Conservation (phyloP, 2,797 vertebrate species). For the Falco biarmicus region DNA sequence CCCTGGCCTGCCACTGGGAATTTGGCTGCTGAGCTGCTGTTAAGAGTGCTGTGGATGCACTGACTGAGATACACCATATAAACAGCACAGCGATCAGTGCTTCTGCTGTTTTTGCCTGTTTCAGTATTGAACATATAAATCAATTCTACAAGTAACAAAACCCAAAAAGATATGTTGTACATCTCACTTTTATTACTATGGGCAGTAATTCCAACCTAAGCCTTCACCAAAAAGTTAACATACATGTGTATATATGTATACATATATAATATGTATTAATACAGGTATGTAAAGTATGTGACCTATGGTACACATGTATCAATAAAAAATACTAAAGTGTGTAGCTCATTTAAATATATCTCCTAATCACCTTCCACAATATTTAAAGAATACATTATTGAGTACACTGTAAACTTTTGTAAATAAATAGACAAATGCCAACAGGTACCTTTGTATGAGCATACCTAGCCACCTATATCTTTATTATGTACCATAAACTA, state of each 20-base stretch:
- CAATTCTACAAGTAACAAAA: neutral
- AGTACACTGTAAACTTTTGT: neutral
- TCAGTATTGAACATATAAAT: neutral
- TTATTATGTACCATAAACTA: neutral
- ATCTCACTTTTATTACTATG: neutral
- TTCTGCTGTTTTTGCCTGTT: neutral
- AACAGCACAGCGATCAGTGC: neutral
- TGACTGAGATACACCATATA: fast-evolving
- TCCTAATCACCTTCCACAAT: neutral
- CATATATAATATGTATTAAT: neutral
- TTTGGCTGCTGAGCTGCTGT: neutral
- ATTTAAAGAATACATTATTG: neutral
- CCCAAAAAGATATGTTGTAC: neutral
- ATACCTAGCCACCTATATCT: neutral
- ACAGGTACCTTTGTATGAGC: neutral
- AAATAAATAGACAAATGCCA: neutral
- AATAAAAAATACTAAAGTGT: neutral
- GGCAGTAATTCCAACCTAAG: neutral
- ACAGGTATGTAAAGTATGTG: neutral
- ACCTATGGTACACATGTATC: neutral
- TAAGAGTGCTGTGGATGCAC: neutral
- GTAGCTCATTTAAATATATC: neutral
- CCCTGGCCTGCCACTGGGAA: neutral
- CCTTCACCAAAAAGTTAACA: neutral
- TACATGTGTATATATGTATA: neutral